Evolutionary conservation across 2,888 invertebrate genomes (phyloP).

Genomic region (Pantelozetes paolii): DNA sequence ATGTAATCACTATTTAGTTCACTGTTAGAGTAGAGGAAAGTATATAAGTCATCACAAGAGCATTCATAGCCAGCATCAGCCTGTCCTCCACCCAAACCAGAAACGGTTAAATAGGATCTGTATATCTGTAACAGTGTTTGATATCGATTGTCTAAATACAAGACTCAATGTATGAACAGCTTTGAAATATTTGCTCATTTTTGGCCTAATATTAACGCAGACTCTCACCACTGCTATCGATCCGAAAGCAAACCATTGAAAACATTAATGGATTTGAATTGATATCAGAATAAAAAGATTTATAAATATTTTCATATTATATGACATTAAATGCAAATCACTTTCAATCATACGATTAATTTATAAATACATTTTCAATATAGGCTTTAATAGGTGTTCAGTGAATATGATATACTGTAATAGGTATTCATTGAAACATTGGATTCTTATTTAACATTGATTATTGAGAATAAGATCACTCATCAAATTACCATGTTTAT

Average conservation of each 20-base stretch:
- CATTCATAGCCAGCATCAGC: background rate
- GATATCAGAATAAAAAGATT: no score
- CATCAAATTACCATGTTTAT: no score
- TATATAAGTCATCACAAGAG: background rate
- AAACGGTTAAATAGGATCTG: background rate
- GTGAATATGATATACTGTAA: no score
- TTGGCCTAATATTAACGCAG: conserved; percentile 26
- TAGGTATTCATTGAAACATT: no score
- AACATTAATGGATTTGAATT: no score
- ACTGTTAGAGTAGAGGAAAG: background rate
- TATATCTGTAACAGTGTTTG: conserved; percentile 25
- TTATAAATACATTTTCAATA: no score
- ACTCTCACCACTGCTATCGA: conserved; percentile 15
- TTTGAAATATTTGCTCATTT: conserved; percentile 29
- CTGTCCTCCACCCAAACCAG: conserved; percentile 23
- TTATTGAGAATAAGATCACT: no score
- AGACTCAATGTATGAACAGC: background rate
- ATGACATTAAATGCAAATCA: no score
- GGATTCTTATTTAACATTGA: no score
- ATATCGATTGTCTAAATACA: conserved; percentile 3
- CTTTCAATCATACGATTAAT: no score
- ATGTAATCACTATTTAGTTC: background rate
- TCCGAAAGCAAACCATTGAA: background rate
- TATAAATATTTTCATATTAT: no score
- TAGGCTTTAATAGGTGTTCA: no score